Evolutionary conservation across 2,113 vertebrate species (phyloP), one percentile per base, ranked within the genome.

Genomic region (Calyptomena viridis): DNA sequence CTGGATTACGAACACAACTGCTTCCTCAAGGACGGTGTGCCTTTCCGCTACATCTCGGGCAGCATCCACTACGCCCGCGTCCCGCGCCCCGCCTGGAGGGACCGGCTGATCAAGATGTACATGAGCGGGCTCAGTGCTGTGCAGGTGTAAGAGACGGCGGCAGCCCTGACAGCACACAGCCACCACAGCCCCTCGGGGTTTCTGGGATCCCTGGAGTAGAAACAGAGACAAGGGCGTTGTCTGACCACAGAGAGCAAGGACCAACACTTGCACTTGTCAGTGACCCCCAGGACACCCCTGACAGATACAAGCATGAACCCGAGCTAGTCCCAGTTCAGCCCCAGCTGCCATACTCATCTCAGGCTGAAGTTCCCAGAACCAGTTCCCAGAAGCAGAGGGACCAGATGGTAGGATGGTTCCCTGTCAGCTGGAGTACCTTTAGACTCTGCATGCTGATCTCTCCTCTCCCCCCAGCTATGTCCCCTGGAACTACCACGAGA

Each of bases 401-500:
- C 21, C 68, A 73, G 59, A 39, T 55, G 40, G 28, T 66, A 47
- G 47, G n/a, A 37, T 3, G 9, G 37, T 22, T 88, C 31, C 20
- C 37, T 4, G 1, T 52, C 0, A 0, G 24, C 25, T 2, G 5
- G 14, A 3, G 5, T 78, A 40, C 14, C 52, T 28, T 67, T 64
- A 66, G 7, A 4, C 6, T 10, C 14, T 8, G 1, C 0, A 0
- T 62, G n/a, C 58, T 92, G n/a, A 89, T 72, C 37, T 52, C 37
- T 8, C 8, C 39, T 86, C 42, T 93, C 11, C 0, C 19, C 16
- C 82, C 95, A 99, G 99, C 60, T 99, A 99, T 1, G 62, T 99
- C 35, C 99, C 99, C 37, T 99, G 99, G 99, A 99, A 99, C 95
- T 99, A 98, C 96, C 99, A 99, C 2, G 99, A 99, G 95, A 75